Conservation (phyloP, 2,113 vertebrate species). For the Prietella phreatophila region DNA sequence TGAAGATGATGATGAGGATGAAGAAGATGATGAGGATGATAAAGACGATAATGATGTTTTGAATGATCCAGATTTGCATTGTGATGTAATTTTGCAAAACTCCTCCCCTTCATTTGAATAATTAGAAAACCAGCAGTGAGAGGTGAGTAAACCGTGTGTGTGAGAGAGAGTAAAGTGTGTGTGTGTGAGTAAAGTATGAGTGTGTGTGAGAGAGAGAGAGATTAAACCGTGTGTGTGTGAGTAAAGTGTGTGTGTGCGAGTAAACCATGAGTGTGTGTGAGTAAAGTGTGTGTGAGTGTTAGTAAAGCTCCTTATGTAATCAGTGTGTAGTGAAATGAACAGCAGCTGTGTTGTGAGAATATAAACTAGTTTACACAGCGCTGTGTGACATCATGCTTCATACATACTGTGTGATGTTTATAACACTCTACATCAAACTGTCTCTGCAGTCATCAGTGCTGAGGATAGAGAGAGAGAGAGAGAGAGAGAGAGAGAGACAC, state of each 20-base stretch:
- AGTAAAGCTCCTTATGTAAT: not conserved
- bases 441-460: not conserved
- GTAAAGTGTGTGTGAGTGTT: not conserved
- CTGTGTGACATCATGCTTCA: not conserved
- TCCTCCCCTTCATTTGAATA: not conserved
- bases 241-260: too few relatives aligned
- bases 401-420: slow-evolving; percentile 27
- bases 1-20: too few relatives aligned
- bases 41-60: too few relatives aligned
- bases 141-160: not conserved
- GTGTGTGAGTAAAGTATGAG: not conserved
- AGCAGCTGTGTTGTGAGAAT: not conserved
- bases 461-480: not conserved
- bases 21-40: too few relatives aligned
- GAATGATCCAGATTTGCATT: not conserved
- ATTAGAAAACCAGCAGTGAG: not conserved
- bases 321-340: slow-evolving; percentile 28
- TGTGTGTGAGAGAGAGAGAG: too few relatives aligned
- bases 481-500: not conserved
- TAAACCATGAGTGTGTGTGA: too few relatives aligned
- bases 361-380: not conserved
- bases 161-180: too few relatives aligned
- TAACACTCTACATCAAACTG: slow-evolving; percentile 26
- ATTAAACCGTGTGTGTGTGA: too few relatives aligned
- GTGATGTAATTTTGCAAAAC: not conserved